Evolutionary conservation across 2,888 invertebrate genomes (phyloP).

Genomic region (Mongoloraphidia duomilia): DNA sequence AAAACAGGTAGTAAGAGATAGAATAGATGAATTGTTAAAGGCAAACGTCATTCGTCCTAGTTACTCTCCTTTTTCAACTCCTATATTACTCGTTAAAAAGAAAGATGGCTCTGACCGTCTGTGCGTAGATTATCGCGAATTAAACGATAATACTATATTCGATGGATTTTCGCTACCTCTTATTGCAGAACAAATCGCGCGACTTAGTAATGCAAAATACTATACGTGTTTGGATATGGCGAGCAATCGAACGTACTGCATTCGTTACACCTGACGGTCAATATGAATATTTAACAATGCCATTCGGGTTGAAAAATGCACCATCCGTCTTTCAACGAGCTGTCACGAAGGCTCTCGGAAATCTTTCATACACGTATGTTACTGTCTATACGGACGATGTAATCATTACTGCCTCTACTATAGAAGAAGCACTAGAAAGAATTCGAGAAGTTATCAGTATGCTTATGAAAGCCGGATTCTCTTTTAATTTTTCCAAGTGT

Average conservation of each 20-base stretch:
- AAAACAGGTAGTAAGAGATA: slow-evolving; percentile 7
- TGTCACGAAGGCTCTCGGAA: slow-evolving; percentile 11
- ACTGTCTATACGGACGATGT: slow-evolving; percentile 13
- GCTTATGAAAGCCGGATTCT: slow-evolving; percentile 11
- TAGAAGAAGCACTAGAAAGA: slow-evolving; percentile 9
- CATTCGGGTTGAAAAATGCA: slow-evolving; percentile 16
- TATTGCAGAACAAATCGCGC: slow-evolving; percentile 15
- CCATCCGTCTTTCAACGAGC: slow-evolving; percentile 16
- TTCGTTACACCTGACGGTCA: neutral
- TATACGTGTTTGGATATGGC: slow-evolving; percentile 13
- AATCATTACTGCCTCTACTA: slow-evolving; percentile 8
- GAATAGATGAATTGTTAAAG: slow-evolving; percentile 7
- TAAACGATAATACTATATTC: slow-evolving; percentile 16
- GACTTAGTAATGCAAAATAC: slow-evolving; percentile 13
- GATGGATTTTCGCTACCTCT: slow-evolving; percentile 16
- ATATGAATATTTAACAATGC: slow-evolving; percentile 15
- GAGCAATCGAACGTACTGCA: slow-evolving; percentile 5
- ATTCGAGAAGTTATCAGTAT: slow-evolving; percentile 10
- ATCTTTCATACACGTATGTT: slow-evolving; percentile 9
- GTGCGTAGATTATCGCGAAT: slow-evolving; percentile 15
- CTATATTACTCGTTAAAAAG: slow-evolving; percentile 14
- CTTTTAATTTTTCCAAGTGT: slow-evolving; percentile 15
- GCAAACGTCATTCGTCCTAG: slow-evolving; percentile 13
- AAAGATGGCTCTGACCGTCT: slow-evolving; percentile 14
- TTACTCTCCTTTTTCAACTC: slow-evolving; percentile 15